Base-by-base conservation (phyloP, 2,797 vertebrate genomes). In the Choloepus didactylus region DNA sequence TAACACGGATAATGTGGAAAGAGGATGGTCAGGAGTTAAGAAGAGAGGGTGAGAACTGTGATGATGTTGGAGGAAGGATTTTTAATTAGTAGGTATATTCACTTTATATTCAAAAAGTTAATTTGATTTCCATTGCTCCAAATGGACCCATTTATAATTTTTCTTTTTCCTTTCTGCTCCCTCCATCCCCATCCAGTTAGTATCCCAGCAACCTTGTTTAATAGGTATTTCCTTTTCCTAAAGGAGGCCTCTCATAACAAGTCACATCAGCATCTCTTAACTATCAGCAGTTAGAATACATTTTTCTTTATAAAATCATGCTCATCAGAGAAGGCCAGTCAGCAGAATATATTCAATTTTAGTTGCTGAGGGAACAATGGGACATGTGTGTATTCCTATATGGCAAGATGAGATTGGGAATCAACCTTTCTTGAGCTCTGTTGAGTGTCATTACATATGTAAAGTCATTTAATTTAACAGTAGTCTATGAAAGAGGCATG, bases 121-220 rank as follows among this genome's bases (percentile, higher is more conserved):
- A 76, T 95, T 96, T 85, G 14, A 70, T 62, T n/a, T 90, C 44
- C 16, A 62, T 64, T 56, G 7, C 64, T 94, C 35, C 46, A 56
- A 54, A 70, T 60, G 27, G 54, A 66, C 5, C 23, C 44, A 59
- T 67, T 89, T 89, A 80, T 60, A 62, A 25, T 54, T 89, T 93
- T 93, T 64, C 38, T 73, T 79, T 96, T 84, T 80, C 62, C 59
- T 41, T 73, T 54, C 44, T 59, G 16, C 25, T 12, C 14, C 54
- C 38, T 88, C 41, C 27, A 31, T 80, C 23, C 49, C 25, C 38
- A 64, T 19, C 25, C 31, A 87, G n/a, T 80, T 75, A 90, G 9
- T 80, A 64, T 80, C 54, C 80, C 83, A 94, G 51, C 75, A 93
- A 83, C 10, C 15, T n/a, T 94, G 23, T 86, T 94, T 77, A 88